Evolutionary conservation across 1,140 invertebrate genomes (phyloP), one percentile per base, ranked within the genome.

Genomic region (Phymorhynchus buccinoides): DNA sequence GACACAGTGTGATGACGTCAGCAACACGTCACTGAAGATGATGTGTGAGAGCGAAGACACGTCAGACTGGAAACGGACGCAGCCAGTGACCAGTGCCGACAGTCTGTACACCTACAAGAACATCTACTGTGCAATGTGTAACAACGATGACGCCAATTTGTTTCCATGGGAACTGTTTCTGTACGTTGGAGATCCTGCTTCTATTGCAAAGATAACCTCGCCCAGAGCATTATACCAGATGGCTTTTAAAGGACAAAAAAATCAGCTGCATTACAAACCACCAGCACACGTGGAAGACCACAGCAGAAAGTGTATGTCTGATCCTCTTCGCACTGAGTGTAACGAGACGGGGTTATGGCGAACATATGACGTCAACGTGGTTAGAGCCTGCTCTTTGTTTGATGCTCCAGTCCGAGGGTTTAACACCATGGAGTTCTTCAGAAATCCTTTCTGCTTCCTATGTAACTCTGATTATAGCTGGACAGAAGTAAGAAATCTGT

Each of bases 381-480:
- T 37, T 30, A 37, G 3, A 12, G 71, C 71, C 30, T 75, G 71
- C 32, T 12, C n/a, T 7, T n/a, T 41, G 4, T 37, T 75, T 3
- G 39, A 7, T 7, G 71, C 71, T 4, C 32, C 71, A 3, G 27
- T 75, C n/a, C n/a, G n/a, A n/a, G n/a, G 52, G 16, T 14, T 12
- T 3, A 3, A 35, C 3, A 9, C 7, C 30, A 9, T 75, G 6
- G 39, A 3, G 32, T 18, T 6, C 7, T 75, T 37, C 71, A 75
- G 39, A 27, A 75, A 75, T 41, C 71, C 71, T n/a, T 75, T 75
- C 71, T 75, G 71, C n/a, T 75, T 37, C 37, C 71, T 75, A 12
- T 75, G 71, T 37, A 75, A 75, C 37, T 37, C 32, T 27, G 9
- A 9, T 6, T 6, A 37, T 12, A 37, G 6, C 35, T 75, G 71